Percentiles rank a stretch among this genome's conserved stretches.
These are phyloP conservation scores for Crotophaga sulcirostris DNA, from an alignment of 2,113 vertebrate species.

Conservation along the genomic window DNA sequence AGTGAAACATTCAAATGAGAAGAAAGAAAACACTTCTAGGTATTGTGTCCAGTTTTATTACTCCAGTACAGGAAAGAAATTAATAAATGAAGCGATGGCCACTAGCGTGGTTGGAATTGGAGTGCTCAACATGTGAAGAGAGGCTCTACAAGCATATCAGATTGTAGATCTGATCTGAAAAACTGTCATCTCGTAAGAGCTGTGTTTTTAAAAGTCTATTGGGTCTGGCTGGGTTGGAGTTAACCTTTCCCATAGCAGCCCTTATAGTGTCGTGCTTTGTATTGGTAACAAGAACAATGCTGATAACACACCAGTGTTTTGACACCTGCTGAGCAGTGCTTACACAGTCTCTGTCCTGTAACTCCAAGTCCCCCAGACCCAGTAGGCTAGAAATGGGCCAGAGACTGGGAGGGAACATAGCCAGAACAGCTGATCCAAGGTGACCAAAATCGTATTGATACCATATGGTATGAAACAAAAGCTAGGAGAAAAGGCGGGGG, in stretches of 20 bases:
- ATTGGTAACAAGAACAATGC: neutral
- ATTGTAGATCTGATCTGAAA: neutral
- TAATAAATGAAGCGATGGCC: neutral
- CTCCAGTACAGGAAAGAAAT: neutral
- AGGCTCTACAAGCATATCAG: neutral
- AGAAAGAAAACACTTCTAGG: neutral
- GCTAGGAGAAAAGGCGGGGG: neutral
- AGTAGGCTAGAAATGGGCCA: neutral
- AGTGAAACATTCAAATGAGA: neutral
- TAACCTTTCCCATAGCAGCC: neutral
- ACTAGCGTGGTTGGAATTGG: accelerated
- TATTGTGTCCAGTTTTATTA: neutral
- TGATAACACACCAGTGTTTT: neutral
- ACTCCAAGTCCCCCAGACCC: too few relatives aligned
- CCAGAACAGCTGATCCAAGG: neutral
- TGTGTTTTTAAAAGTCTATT: neutral
- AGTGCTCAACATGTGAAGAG: neutral
- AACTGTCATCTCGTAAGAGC: neutral
- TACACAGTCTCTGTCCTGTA: too few relatives aligned
- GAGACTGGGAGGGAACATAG: too few relatives aligned
- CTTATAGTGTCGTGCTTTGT: neutral
- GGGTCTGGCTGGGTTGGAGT: neutral
- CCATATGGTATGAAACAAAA: too few relatives aligned
- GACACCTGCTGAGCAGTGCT: neutral
- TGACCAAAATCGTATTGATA: neutral